These are phyloP conservation scores for Brachionus rubens DNA, from an alignment of 1,140 invertebrate species.

Conservation along the genomic window DNA sequence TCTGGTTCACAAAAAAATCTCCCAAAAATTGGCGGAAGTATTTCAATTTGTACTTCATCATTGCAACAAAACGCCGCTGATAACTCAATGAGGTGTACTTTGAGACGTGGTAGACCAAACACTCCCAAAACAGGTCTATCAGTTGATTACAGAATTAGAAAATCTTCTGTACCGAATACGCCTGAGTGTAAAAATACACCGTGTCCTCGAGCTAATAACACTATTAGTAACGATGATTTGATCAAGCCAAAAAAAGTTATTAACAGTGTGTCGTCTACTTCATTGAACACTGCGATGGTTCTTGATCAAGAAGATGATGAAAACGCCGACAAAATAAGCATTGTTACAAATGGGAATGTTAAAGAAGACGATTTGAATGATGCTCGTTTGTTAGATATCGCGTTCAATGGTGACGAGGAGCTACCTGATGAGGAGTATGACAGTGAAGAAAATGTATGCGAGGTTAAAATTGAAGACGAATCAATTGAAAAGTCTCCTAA, in stretches of 20 bases:
- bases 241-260: slow-evolving; percentile 1
- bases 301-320: slow-evolving; percentile 36
- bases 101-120: slow-evolving; percentile 30
- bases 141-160: slow-evolving; percentile 35
- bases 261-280: slow-evolving; percentile 8
- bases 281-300: slow-evolving; percentile 41
- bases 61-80: slow-evolving; percentile 12
- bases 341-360: background rate
- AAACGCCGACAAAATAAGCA: slow-evolving; percentile 33
- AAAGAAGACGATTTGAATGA: slow-evolving; percentile 33
- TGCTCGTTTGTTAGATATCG: slow-evolving; percentile 16
- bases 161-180: slow-evolving; percentile 44
- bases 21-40: background rate
- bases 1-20: background rate
- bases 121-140: slow-evolving; percentile 42
- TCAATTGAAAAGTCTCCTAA: background rate
- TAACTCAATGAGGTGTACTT: slow-evolving; percentile 31
- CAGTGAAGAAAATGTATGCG: slow-evolving; percentile 17
- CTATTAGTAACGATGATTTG: slow-evolving; percentile 30
- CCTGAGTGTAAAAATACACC: slow-evolving; percentile 5
- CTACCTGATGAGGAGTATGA: background rate
- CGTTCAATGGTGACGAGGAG: slow-evolving; percentile 19
- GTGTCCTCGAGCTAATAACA: slow-evolving; percentile 7
- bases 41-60: slow-evolving; percentile 14
- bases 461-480: slow-evolving; percentile 10